Evolutionary conservation across 2,797 vertebrate species (phyloP).

Genomic region (Pseudochaenichthys georgianus): DNA sequence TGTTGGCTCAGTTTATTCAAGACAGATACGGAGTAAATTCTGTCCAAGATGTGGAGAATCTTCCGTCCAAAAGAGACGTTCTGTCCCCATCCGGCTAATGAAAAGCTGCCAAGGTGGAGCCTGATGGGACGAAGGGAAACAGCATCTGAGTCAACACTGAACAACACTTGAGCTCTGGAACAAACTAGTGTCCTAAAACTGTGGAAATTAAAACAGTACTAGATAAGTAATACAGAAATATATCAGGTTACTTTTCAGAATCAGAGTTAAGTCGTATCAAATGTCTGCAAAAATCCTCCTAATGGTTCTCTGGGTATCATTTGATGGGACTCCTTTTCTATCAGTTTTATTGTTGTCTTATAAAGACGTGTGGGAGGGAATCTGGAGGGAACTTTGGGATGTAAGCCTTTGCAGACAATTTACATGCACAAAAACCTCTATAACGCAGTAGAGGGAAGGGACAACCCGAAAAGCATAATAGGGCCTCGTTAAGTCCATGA

Average conservation of each 20-base stretch:
- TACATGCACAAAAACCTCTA: no score
- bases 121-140: conserved; percentile 27
- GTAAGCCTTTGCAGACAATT: no score
- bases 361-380: no score
- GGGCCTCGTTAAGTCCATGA: neutral
- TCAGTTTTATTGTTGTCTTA: conserved; percentile 9
- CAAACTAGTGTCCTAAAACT: conserved; percentile 52
- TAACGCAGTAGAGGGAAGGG: no score
- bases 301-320: conserved; percentile 26
- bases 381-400: no score
- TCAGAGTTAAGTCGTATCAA: conserved; percentile 33
- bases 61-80: conserved; percentile 1
- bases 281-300: conserved; percentile 25
- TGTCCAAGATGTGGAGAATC: conserved; percentile 14
- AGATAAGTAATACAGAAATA: conserved; percentile 49
- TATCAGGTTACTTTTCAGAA: conserved; percentile 41
- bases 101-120: conserved; percentile 25
- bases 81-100: conserved; percentile 25
- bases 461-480: no score
- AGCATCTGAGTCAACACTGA: conserved; percentile 42
- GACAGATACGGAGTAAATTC: conserved; percentile 26
- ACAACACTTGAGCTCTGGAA: conserved; percentile 42
- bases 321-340: conserved; percentile 9
- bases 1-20: conserved; percentile 32
- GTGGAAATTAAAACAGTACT: conserved; percentile 52